Percentiles rank a stretch among this genome's conserved stretches.
phyloP scores from a whole-genome alignment of 1,140 invertebrate genomes.

The Apis florea region DNA sequence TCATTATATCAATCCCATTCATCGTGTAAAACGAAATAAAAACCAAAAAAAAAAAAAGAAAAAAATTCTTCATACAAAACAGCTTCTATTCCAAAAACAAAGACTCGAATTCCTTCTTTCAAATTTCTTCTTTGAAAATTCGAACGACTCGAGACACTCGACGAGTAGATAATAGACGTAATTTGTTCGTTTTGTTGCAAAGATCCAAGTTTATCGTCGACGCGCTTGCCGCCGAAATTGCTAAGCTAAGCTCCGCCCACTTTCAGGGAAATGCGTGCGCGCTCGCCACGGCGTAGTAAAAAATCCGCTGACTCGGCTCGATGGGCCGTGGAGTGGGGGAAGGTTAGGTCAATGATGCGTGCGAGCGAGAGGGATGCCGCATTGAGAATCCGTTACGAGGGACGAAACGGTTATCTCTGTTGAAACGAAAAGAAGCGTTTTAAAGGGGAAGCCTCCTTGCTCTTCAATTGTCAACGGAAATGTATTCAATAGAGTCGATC shows the following conservation, averaged over 20 bases:
- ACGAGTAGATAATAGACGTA: no score
- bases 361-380: neutral
- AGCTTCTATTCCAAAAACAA: no score
- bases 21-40: no score
- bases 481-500: no score
- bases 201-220: constrained; percentile 1
- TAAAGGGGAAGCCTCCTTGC: neutral
- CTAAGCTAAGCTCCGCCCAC: neutral
- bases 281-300: neutral
- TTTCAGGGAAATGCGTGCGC: neutral
- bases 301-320: constrained; percentile 3
- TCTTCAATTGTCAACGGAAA: no score
- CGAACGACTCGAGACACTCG: no score
- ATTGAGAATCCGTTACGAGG: neutral
- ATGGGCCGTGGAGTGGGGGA: neutral
- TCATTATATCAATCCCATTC: no score
- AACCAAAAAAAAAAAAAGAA: no score
- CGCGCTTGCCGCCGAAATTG: neutral
- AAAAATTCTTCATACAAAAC: no score
- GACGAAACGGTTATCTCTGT: neutral
- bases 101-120: no score
- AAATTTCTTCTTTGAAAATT: no score
- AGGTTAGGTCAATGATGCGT: neutral
- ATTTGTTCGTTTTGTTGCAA: neutral
- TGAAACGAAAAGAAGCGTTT: neutral